phyloP scores from a whole-genome alignment of 1,140 invertebrate species.

The Akabosia matsudoensis region DNA sequence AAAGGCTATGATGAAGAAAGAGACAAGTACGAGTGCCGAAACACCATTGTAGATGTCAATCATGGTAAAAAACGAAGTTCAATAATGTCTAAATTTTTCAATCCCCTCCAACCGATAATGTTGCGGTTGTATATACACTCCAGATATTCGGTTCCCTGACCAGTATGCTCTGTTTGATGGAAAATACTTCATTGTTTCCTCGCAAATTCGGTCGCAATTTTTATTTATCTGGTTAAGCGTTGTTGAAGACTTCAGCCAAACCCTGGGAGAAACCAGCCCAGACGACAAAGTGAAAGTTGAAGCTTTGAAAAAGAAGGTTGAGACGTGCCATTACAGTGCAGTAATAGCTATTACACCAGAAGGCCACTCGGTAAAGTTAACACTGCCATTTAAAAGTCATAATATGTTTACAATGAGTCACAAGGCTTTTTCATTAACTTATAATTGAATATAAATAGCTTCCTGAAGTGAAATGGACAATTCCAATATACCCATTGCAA shows the following conservation, averaged over 20 bases:
- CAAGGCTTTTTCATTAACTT: background rate
- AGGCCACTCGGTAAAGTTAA: background rate
- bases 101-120: too few species aligned
- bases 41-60: background rate
- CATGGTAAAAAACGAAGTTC: background rate
- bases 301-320: background rate
- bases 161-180: conserved; percentile 4
- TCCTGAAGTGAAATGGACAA: background rate
- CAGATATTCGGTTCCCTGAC: background rate
- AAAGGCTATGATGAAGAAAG: background rate
- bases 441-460: background rate
- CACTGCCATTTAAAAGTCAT: background rate
- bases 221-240: background rate
- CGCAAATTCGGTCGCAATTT: conserved; percentile 3
- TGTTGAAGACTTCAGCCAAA: background rate
- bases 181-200: background rate
- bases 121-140: background rate
- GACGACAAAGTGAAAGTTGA: background rate
- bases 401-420: too few species aligned
- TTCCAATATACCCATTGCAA: background rate
- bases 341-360: background rate
- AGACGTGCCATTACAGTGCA: background rate
- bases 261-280: background rate
- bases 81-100: too few species aligned
- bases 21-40: background rate